Percentiles rank a stretch among this genome's conserved stretches.
These are phyloP conservation scores for Sinotaia quadrata DNA, from an alignment of 2,888 invertebrate species.

Conservation along the genomic window DNA sequence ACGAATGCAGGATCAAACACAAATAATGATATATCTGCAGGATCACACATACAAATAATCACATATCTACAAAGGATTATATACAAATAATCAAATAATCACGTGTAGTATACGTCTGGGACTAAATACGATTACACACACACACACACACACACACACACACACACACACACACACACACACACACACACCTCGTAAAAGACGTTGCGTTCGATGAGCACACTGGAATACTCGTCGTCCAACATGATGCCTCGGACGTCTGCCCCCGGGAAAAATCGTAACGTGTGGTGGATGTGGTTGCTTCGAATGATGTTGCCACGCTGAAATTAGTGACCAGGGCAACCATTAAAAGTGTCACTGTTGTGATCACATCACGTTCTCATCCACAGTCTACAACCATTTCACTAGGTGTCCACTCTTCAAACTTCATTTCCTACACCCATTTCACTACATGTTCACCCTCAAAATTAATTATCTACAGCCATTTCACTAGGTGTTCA, in stretches of 20 bases:
- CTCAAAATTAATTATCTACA: too few species aligned
- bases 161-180: neutral
- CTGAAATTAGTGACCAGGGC: slow-evolving; percentile 32
- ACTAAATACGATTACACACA: neutral
- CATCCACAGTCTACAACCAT: too few species aligned
- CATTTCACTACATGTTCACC: too few species aligned
- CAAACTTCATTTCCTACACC: too few species aligned
- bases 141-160: neutral
- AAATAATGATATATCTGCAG: neutral
- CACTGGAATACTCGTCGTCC: slow-evolving; percentile 53
- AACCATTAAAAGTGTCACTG: neutral
- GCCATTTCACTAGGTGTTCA: too few species aligned
- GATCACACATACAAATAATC: neutral
- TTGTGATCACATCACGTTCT: too few species aligned
- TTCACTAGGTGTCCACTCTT: too few species aligned
- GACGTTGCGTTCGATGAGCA: slow-evolving; percentile 50
- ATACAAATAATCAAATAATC: neutral
- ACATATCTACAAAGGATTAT: neutral
- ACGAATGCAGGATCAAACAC: neutral
- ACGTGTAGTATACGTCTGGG: neutral
- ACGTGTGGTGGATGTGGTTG: slow-evolving; percentile 48
- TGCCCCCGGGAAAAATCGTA: slow-evolving; percentile 49
- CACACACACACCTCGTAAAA: slow-evolving; percentile 46
- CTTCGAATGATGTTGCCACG: slow-evolving; percentile 51
- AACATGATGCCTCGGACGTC: slow-evolving; percentile 52